Base-by-base conservation (phyloP, 2,888 invertebrate species). In the Heteromyza rotundicornis region DNA sequence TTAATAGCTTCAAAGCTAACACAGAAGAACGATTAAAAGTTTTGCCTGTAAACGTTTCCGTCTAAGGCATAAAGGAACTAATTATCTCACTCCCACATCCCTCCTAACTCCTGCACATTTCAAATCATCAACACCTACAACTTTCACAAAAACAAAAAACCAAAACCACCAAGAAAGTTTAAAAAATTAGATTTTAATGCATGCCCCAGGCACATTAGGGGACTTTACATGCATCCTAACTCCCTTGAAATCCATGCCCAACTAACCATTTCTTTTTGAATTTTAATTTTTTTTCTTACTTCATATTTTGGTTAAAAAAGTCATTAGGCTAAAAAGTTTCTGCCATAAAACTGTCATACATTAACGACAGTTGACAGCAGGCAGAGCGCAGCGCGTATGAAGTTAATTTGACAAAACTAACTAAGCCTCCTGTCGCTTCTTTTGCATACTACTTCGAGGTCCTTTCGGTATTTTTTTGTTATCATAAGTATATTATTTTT, bases 331-430 rank as follows among this genome's bases (percentile, higher is more conserved):
- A 63, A 63, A 63, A 59, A 57, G 52, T 63, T 63, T 63, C 19
- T 17, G 50, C 24, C 59, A 52, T 40, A 56, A 56, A 57, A 59
- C 63, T 64, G 62, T 64, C 64, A 63, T 58, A 62, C 55, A 59
- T 62, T 64, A 66, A 66, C 64, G 66, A 62, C 62, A 62, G 64
- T 62, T 64, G 66, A 64, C 66, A 66, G n/a, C n/a, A n/a, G n/a
- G n/a, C n/a, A n/a, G n/a, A n/a, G n/a, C n/a, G n/a, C n/a, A n/a
- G 59, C 63, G 56, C 63, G 59, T 63, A 59, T 52, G 57, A 44
- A 63, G 62, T 59, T 63, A 58, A 63, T 60, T 65, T 62, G 54
- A 65, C 55, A 55, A 62, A n/a, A 62, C 62, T 54, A 57, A 61
- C 61, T 57, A 36, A n/a, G 22, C 24, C 57, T 57, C 53, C 36